A percentile compares a stretch with the other conserved stretches of the same genome.
Evolutionary conservation across 2,113 vertebrate genomes (phyloP).

Genomic region (Saguinus midas): DNA sequence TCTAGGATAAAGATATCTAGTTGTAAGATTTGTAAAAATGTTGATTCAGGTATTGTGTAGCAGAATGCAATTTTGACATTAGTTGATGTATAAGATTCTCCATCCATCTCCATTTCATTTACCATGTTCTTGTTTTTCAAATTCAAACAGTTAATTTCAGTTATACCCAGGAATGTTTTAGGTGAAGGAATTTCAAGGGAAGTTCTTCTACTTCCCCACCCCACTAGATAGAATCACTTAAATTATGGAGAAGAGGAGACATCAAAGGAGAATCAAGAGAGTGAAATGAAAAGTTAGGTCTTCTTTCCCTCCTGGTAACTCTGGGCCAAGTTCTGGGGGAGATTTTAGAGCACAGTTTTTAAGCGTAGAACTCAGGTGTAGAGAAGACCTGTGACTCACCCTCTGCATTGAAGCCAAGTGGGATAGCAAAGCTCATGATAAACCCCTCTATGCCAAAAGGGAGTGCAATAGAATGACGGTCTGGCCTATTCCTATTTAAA

Average conservation of each 20-base stretch:
- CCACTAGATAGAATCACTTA: not conserved
- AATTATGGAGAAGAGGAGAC: not conserved
- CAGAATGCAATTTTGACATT: not conserved
- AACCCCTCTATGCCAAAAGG: not conserved
- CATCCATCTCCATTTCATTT: not conserved
- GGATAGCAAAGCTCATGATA: not conserved
- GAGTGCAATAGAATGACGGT: not conserved
- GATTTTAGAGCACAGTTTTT: not conserved
- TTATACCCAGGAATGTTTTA: not conserved
- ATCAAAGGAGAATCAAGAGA: not conserved
- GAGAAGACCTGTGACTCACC: not conserved
- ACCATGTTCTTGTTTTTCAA: not conserved
- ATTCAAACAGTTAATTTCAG: not conserved
- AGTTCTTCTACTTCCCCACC: not conserved
- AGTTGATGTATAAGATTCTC: not conserved
- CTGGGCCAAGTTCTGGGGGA: not conserved
- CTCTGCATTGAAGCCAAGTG: not conserved
- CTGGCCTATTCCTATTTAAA: not conserved
- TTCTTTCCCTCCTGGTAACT: not conserved
- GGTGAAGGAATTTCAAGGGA: not conserved
- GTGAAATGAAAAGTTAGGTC: not conserved
- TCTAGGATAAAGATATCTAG: not conserved
- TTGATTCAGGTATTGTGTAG: not conserved
- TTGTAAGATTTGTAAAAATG: not conserved
- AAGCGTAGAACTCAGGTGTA: not conserved